Conservation (phyloP, 2,113 vertebrate genomes). For the Anolis carolinensis region DNA sequence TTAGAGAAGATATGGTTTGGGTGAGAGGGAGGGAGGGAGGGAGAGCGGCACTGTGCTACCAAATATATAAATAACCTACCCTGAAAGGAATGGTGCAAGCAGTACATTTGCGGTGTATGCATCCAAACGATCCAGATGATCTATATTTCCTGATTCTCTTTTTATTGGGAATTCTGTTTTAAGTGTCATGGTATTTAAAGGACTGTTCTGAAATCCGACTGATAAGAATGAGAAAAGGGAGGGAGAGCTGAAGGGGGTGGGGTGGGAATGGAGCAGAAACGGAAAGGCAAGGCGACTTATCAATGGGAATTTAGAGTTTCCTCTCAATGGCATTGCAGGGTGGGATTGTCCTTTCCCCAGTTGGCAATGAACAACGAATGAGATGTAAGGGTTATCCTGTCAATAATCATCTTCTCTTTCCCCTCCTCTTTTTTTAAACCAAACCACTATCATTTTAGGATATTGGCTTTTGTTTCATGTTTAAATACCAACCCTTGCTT, state of each 20-base stretch:
- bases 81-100: constrained; percentile 46
- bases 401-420: background rate
- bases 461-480: constrained; percentile 12
- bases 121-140: constrained; percentile 36
- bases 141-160: constrained; percentile 4
- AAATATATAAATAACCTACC: constrained; percentile 62
- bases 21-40: background rate
- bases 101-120: constrained; percentile 61
- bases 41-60: constrained; percentile 71
- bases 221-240: constrained; percentile 6
- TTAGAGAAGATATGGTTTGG: constrained; percentile 1
- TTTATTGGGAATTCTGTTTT: constrained; percentile 30
- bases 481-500: constrained; percentile 17
- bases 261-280: background rate
- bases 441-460: constrained; percentile 23
- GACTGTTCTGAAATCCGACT: constrained; percentile 40
- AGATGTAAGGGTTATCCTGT: constrained; percentile 28
- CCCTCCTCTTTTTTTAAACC: background rate
- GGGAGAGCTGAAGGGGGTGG: background rate
- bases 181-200: constrained; percentile 29
- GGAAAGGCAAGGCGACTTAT: constrained; percentile 20
- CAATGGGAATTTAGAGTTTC: constrained; percentile 8
- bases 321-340: background rate
- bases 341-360: background rate
- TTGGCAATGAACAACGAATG: constrained; percentile 37